Conservation (phyloP, 1,140 invertebrate species). For the Maniola jurtina region DNA sequence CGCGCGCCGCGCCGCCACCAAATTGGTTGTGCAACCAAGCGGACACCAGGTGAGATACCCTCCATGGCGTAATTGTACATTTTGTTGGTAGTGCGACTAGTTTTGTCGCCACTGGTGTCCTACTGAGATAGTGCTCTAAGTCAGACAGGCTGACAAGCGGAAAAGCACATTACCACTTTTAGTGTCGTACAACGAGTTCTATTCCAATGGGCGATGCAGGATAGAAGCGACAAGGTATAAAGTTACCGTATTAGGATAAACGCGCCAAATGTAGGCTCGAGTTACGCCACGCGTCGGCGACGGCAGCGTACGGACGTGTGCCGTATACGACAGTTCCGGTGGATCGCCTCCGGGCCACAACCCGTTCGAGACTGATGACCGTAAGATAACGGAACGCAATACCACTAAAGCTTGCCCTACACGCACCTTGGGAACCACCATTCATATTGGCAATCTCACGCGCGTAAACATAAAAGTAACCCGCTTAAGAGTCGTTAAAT, state of each 20-base stretch:
- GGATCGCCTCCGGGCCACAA: slow-evolving; percentile 53
- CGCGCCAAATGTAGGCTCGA: slow-evolving; percentile 31
- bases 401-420: slow-evolving; percentile 47
- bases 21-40: too few species aligned
- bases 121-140: not conserved
- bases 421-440: slow-evolving; percentile 46
- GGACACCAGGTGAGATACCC: too few species aligned
- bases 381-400: slow-evolving; percentile 63
- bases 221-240: slow-evolving; percentile 28
- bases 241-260: slow-evolving; percentile 32
- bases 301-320: slow-evolving; percentile 41
- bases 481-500: slow-evolving; percentile 3
- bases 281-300: slow-evolving; percentile 33
- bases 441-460: slow-evolving; percentile 48
- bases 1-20: too few species aligned
- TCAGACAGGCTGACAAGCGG: slow-evolving; percentile 1
- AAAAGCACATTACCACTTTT: slow-evolving; percentile 9
- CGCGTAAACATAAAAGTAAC: not conserved
- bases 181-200: slow-evolving; percentile 7
- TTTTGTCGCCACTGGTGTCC: too few species aligned
- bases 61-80: too few species aligned
- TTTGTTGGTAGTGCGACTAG: too few species aligned
- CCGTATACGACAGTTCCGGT: slow-evolving; percentile 65
- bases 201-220: slow-evolving; percentile 25
- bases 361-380: slow-evolving; percentile 66